Base-by-base conservation (phyloP, 2,113 vertebrate species). In the Gasterosteus nipponicus region DNA sequence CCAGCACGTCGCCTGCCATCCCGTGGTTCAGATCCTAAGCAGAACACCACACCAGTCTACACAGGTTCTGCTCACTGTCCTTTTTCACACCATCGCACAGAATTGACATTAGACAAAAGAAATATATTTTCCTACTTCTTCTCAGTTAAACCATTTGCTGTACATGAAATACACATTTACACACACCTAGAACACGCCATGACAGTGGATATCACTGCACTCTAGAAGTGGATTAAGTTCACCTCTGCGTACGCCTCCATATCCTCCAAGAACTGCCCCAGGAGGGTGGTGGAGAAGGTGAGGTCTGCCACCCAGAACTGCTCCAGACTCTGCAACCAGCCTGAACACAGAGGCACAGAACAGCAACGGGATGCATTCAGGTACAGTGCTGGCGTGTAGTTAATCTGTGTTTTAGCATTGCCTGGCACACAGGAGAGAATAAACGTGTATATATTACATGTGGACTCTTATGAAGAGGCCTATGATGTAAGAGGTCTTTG, bases 221-320 rank as follows among this genome's bases (percentile, higher is more conserved):
- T 35, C 5, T 35, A 35, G 33, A 35, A 4, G 35, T 59, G 5
- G 15, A 39, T 1, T 29, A 39, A 56, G 8, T 31, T 84, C 68
- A 95, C 98, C 96, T 99, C 98, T 80, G 98, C 98, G 81, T 99
- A 99, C 15, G 98, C 98, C 85, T 99, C 98, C 98, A 99, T 99
- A 72, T 99, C 98, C 87, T 99, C 98, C 75, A 99, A 90, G 94
- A 99, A 99, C 89, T 99, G 98, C 38, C 98, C 97, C 92, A 99
- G 91, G 22, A 99, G 91, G 0, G 98, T 99, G 51, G 97, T 99
- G 86, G 98, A 99, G 94, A 99, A 99, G 69, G 96, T 95, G 83
- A 99, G 95, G 90, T 99, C 98, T 69, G 98, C 98, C 85, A 99
- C 98, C 98, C 98, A 99, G 91, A 99, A 99, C 59, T 98, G 98